Conservation (phyloP, 1,140 invertebrate species). For the Elymnias hypermnestra region DNA sequence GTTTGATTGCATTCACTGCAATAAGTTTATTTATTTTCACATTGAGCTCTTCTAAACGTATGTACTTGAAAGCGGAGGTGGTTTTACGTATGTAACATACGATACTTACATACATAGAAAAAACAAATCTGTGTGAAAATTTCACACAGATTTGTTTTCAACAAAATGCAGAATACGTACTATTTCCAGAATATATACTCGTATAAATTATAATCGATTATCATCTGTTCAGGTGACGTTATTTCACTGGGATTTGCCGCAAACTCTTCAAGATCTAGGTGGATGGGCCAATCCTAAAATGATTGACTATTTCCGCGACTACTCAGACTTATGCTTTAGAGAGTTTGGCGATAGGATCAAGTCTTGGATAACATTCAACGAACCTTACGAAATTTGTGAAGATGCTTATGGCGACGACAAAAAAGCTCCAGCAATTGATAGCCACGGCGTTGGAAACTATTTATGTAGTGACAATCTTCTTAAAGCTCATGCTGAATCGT, state of each 20-base stretch:
- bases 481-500: slow-evolving; percentile 76
- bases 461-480: slow-evolving; percentile 77
- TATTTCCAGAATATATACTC: too few species aligned
- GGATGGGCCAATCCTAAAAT: slow-evolving; percentile 72
- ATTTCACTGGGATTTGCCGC: slow-evolving; percentile 75
- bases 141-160: too few species aligned
- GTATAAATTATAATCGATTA: too few species aligned
- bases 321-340: slow-evolving; percentile 72
- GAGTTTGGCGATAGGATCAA: slow-evolving; percentile 76
- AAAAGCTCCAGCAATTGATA: slow-evolving; percentile 67
- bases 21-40: too few species aligned
- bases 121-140: too few species aligned
- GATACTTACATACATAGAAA: too few species aligned
- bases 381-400: slow-evolving; percentile 75
- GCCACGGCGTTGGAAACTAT: slow-evolving; percentile 75
- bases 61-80: too few species aligned
- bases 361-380: slow-evolving; percentile 78
- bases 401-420: slow-evolving; percentile 76
- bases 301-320: slow-evolving; percentile 76
- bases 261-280: slow-evolving; percentile 70
- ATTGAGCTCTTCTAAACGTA: too few species aligned
- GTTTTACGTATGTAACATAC: too few species aligned
- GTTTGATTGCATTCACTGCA: too few species aligned
- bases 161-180: not conserved
- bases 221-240: slow-evolving; percentile 66